Evolutionary conservation across 2,113 vertebrate species (phyloP), one percentile per base, ranked within the genome.

Genomic region (Sterrhoptilus dennistouni): DNA sequence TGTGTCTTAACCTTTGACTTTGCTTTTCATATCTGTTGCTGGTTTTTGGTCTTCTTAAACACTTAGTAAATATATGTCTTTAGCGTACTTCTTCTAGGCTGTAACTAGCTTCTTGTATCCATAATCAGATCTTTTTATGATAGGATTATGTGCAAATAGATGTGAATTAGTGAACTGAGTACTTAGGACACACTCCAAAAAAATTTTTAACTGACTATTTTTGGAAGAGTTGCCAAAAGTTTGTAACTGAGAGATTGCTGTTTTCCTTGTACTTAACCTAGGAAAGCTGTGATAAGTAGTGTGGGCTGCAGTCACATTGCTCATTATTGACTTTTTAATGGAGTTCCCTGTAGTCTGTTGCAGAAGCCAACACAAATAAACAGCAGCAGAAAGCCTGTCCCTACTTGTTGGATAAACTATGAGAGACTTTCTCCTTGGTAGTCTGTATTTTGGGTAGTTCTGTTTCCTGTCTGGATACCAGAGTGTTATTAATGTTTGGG

Each of bases 281-380:
- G 83, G 72, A 90, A 91, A 88, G 54, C 93, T 93, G 92, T 77
- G 83, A 74, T 90, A 93, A 95, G 94, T 86, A 54, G 42, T 63
- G 74, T 92, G 80, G 76, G 60, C 80, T 95, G 36, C 25, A 83
- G 83, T 93, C 49, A 66, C 60, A 93, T 89, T 91, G 87, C 72
- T 87, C 54, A 82, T 81, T 93, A 96, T 89, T 96, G 96, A 96
- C 92, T 90, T 94, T 75, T 95, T 96, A 94, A 95, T 94, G 92
- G 85, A 86, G 90, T 90, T 94, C 92, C 69, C 83, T 90, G 60
- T 78, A 81, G 85, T 96, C 84, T 90, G 47, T 70, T 83, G 60
- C 7, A 21, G 72, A 74, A 95, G 95, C 93, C 92, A 94, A 90
- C 76, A 89, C 90, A 94, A 96, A 90, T 88, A 95, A 95, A 83